Evolutionary conservation across 1,140 invertebrate genomes (phyloP), one percentile per base, ranked within the genome.

Genomic region (Palaemon carinicauda): DNA sequence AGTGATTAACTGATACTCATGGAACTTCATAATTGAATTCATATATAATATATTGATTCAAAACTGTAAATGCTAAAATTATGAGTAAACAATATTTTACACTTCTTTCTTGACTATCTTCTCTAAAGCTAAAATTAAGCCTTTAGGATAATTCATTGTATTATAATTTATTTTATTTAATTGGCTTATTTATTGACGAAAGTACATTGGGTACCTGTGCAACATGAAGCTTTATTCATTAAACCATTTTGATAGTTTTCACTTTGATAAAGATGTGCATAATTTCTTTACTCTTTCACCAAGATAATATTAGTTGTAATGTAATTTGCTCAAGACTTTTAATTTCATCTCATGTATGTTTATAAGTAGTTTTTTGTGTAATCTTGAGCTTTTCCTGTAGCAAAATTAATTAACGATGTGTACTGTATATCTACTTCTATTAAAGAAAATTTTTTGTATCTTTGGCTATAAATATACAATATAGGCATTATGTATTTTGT

Each of bases 81-180:
- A 50, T 33, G 51, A 50, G 21, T 73, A 75, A 21, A 41, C 15
- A 75, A 29, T 17, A n/a, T 33, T 80, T 54, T 31, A 60, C 33
- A 60, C 60, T 80, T 80, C 56, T 80, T 27, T 54, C 78, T 31
- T 80, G 9, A 19, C 24, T 56, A 56, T 80, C 15, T 56, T 27
- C n/a, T 24, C 5, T 54, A 53, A 50, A 79, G 27, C 33, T 14
- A 7, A 60, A n/a, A 54, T 80, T 80, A 31, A 31, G 33, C n/a
- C 54, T 60, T 19, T 80, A 33, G 33, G n/a, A 60, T 19, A 54
- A 80, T n/a, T 7, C 31, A 54, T 50, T 79, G n/a, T 33, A 80
- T 31, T 9, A 80, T 80, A 60, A 80, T 80, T 80, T 80, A 80
- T 80, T 80, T 17, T 24, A 79, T 78, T 78, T 78, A 33, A 80